These are phyloP conservation scores for Conus canariensis DNA, from an alignment of 2,888 invertebrate genomes.

Conservation along the genomic window DNA sequence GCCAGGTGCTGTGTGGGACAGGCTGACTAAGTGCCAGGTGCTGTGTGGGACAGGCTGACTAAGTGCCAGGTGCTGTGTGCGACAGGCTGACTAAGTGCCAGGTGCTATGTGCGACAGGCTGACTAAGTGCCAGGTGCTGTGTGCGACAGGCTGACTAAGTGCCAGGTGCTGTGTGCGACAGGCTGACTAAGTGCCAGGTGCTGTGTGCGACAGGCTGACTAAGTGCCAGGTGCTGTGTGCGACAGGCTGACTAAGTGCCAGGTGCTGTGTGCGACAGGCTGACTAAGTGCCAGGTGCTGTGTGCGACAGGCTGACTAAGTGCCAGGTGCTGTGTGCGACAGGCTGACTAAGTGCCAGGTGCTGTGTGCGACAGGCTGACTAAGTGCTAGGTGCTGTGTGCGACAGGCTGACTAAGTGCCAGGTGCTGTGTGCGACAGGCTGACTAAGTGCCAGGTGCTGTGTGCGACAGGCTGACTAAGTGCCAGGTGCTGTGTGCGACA, in stretches of 20 bases:
- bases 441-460: background rate
- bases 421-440: background rate
- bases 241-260: background rate
- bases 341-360: background rate
- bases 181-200: background rate
- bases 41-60: conserved; percentile 2
- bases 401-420: background rate
- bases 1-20: background rate
- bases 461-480: background rate
- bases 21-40: background rate
- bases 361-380: background rate
- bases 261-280: background rate
- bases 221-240: too few species aligned
- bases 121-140: background rate
- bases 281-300: background rate
- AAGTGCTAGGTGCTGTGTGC: too few species aligned
- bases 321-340: background rate
- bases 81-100: background rate
- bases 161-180: background rate
- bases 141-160: background rate
- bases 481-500: background rate
- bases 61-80: too few species aligned
- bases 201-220: background rate
- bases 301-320: background rate
- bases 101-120: background rate